Evolutionary conservation across 2,797 vertebrate genomes (phyloP).

Genomic region (Megaceryle alcyon): DNA sequence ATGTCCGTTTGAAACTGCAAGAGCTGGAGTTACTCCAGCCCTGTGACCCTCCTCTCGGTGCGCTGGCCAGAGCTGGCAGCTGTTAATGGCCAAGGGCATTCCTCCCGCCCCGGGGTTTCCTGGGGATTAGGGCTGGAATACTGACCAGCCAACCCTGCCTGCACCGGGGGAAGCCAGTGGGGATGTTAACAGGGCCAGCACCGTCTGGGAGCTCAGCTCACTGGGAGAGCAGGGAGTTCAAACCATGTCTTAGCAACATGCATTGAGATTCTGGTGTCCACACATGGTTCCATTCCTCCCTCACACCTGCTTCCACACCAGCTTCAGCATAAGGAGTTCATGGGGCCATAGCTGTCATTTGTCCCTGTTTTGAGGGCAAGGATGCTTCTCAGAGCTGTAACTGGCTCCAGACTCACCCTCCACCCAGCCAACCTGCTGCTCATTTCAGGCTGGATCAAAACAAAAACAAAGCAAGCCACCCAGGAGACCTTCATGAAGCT

Average conservation of each 20-base stretch:
- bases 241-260: not conserved
- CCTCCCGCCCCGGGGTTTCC: accelerated
- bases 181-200: accelerated
- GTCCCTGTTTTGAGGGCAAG: not conserved
- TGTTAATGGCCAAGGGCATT: not conserved
- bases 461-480: not conserved
- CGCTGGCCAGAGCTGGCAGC: not conserved
- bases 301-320: accelerated
- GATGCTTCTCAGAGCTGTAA: not conserved
- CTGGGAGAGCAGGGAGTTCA: not conserved
- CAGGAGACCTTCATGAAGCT: not conserved
- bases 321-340: not conserved
- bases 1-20: not conserved
- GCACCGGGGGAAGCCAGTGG: accelerated
- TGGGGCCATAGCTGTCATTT: not conserved
- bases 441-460: not conserved
- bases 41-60: not conserved
- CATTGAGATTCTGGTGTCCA: not conserved
- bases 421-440: not conserved
- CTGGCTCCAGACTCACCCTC: not conserved
- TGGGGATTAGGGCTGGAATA: not conserved
- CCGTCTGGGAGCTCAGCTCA: accelerated
- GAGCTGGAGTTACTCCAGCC: not conserved
- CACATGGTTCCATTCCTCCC: not conserved
- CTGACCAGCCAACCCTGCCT: not conserved